Conservation (phyloP, 2,888 invertebrate species). For the Theodoxus fluviatilis region DNA sequence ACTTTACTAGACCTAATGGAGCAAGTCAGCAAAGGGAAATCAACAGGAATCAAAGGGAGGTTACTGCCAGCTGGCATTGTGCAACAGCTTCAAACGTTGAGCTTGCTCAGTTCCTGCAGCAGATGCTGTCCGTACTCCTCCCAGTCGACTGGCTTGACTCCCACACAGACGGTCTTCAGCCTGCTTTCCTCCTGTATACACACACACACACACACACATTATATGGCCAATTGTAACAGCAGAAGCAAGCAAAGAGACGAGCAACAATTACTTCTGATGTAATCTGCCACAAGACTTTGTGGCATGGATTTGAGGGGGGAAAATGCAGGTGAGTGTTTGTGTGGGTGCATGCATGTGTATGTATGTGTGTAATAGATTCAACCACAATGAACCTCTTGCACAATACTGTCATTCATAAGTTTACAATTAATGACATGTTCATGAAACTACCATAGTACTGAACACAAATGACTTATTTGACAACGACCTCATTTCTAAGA, state of each 20-base stretch:
- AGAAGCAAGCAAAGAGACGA: background rate
- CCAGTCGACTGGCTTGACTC: conserved; percentile 77
- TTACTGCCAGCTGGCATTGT: background rate
- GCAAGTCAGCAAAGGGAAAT: conserved; percentile 14
- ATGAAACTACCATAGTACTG: too few species aligned
- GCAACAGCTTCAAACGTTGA: conserved; percentile 31
- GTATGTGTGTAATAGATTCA: too few species aligned
- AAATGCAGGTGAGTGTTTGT: too few species aligned
- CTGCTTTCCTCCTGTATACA: conserved; percentile 79
- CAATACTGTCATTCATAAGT: too few species aligned
- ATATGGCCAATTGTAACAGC: background rate
- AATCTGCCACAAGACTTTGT: background rate
- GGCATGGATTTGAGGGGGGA: background rate
- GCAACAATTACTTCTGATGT: background rate
- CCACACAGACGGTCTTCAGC: conserved; percentile 78
- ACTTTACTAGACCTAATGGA: too few species aligned
- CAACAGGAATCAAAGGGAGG: conserved; percentile 3
- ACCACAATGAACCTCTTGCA: too few species aligned
- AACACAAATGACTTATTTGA: too few species aligned
- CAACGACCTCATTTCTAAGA: too few species aligned
- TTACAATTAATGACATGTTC: too few species aligned
- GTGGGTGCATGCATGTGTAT: too few species aligned
- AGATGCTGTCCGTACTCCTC: conserved; percentile 79
- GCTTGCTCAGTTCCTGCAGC: conserved; percentile 74
- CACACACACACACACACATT: conserved; percentile 17